phyloP scores from a whole-genome alignment of 2,113 vertebrate genomes.

The Colossoma macropomum region DNA sequence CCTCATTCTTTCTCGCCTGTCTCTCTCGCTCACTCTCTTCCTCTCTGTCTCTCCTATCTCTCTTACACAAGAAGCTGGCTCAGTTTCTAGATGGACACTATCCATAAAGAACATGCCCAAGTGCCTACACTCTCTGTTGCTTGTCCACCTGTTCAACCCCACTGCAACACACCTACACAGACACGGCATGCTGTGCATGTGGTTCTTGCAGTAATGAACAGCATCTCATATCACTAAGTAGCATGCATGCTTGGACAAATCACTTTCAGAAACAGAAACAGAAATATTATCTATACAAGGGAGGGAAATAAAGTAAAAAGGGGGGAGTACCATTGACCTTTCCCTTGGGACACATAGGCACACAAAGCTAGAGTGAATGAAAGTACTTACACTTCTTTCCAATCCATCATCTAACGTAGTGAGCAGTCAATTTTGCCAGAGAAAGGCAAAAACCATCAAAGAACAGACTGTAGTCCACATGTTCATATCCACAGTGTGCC shows the following conservation, averaged over 20 bases:
- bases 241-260: slow-evolving; percentile 45
- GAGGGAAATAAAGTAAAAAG: too few relatives aligned
- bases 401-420: slow-evolving; percentile 81
- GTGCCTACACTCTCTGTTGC: slow-evolving; percentile 67
- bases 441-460: slow-evolving; percentile 69
- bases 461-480: slow-evolving; percentile 70
- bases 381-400: slow-evolving; percentile 84
- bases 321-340: background rate
- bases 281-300: too few relatives aligned
- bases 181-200: background rate
- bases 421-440: slow-evolving; percentile 65
- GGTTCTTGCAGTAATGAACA: slow-evolving; percentile 2
- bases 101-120: slow-evolving; percentile 53
- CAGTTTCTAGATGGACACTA: slow-evolving; percentile 56
- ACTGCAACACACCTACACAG: slow-evolving; percentile 28
- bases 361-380: slow-evolving; percentile 4
- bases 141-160: slow-evolving; percentile 76
- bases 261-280: too few relatives aligned
- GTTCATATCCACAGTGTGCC: slow-evolving; percentile 68
- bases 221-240: slow-evolving; percentile 21
- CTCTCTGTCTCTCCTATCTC: background rate
- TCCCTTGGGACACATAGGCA: background rate
- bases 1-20: too few relatives aligned
- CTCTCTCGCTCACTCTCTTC: background rate
- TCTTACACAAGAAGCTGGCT: slow-evolving; percentile 6